Percentiles rank a stretch among this genome's conserved stretches.
These are phyloP conservation scores for Dinocampus coccinellae DNA, from an alignment of 2,888 invertebrate species.

Conservation along the genomic window DNA sequence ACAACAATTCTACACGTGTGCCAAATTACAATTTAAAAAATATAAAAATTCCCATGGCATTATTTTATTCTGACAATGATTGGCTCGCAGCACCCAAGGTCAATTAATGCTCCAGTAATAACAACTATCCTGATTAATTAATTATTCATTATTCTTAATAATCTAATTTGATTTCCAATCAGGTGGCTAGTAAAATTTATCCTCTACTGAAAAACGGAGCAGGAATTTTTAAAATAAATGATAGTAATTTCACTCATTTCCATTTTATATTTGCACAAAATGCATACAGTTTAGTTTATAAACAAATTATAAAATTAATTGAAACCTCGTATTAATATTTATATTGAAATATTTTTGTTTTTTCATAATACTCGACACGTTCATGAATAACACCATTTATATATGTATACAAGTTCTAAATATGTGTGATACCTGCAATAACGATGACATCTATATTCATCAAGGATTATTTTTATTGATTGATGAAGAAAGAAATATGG, in stretches of 20 bases:
- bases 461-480: no score
- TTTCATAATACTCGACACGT: not conserved
- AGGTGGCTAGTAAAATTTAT: slow-evolving; percentile 75
- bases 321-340: slow-evolving; percentile 51
- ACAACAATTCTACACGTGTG: slow-evolving; percentile 71
- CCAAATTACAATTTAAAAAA: slow-evolving; percentile 76
- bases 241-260: slow-evolving; percentile 79
- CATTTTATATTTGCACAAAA: slow-evolving; percentile 80
- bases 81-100: slow-evolving; percentile 77
- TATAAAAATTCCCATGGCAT: slow-evolving; percentile 76
- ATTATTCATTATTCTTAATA: no score
- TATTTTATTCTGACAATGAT: slow-evolving; percentile 81
- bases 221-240: slow-evolving; percentile 74
- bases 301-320: slow-evolving; percentile 70
- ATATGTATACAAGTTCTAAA: no score
- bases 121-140: no score
- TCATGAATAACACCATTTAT: no score
- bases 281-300: slow-evolving; percentile 74
- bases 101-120: no score
- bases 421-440: no score
- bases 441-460: no score
- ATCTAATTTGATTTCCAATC: slow-evolving; percentile 39
- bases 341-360: not conserved
- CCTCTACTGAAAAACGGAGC: slow-evolving; percentile 72
- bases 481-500: no score